Evolutionary conservation across 2,888 invertebrate species (phyloP).

Genomic region (Euzophera pinguis): DNA sequence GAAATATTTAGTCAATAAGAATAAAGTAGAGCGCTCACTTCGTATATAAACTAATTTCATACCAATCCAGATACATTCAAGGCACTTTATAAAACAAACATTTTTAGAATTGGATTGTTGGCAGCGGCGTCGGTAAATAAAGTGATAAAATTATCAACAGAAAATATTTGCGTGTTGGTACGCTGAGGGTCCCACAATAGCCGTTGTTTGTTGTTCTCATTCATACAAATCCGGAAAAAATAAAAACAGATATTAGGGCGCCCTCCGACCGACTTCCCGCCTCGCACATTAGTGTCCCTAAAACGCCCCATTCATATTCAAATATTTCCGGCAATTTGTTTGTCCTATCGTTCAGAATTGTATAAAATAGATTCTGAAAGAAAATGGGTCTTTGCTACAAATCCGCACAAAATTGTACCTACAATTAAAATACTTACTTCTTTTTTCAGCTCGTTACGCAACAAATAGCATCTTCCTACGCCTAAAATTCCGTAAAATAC

Average conservation of each 20-base stretch:
- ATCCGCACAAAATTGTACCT: slow-evolving; percentile 17
- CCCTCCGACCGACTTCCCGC: slow-evolving; percentile 57
- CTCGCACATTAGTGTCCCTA: slow-evolving; percentile 72
- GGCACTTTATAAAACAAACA: slow-evolving; percentile 20
- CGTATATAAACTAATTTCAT: neutral
- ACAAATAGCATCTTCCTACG: too few relatives aligned
- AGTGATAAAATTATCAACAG: slow-evolving; percentile 64
- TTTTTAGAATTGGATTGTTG: slow-evolving; percentile 35
- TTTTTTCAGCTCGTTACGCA: too few relatives aligned
- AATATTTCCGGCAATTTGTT: slow-evolving; percentile 78
- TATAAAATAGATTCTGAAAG: slow-evolving; percentile 48
- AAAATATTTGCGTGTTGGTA: slow-evolving; percentile 65
- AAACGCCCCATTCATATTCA: slow-evolving; percentile 75
- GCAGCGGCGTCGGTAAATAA: slow-evolving; percentile 52
- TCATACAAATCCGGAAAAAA: slow-evolving; percentile 77
- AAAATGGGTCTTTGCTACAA: slow-evolving; percentile 37
- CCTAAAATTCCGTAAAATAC: too few relatives aligned
- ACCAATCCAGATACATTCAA: slow-evolving; percentile 15
- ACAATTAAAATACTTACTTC: slow-evolving; percentile 7
- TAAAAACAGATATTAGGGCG: slow-evolving; percentile 71
- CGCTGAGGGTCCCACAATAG: slow-evolving; percentile 52
- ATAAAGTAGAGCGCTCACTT: too few relatives aligned
- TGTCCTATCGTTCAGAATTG: slow-evolving; percentile 63
- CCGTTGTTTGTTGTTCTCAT: slow-evolving; percentile 64
- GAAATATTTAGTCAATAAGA: too few relatives aligned